These are phyloP conservation scores for Eolophus roseicapilla DNA, from an alignment of 2,113 vertebrate species.

Conservation along the genomic window DNA sequence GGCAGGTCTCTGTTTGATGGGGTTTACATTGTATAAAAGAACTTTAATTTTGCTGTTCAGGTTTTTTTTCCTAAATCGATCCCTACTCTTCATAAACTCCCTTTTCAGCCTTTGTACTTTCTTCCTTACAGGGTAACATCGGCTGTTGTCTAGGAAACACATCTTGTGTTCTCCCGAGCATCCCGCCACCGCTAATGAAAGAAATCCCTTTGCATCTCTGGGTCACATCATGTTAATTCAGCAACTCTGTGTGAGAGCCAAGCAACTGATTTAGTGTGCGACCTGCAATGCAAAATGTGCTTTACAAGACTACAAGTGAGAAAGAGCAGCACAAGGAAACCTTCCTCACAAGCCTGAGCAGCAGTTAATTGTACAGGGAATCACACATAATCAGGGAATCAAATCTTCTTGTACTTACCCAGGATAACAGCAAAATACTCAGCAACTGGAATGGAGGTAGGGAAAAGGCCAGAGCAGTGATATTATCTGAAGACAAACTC, in stretches of 20 bases:
- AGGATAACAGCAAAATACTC: not conserved
- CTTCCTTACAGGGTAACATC: not conserved
- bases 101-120: slow-evolving; percentile 2
- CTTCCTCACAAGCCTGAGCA: not conserved
- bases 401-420: not conserved
- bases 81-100: not conserved
- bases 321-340: not conserved
- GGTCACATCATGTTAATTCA: slow-evolving; percentile 32
- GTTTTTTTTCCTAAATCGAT: not conserved
- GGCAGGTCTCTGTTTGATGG: not conserved
- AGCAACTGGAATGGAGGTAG: not conserved
- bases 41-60: not conserved
- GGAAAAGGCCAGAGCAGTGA: not conserved
- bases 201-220: slow-evolving; percentile 53
- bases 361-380: not conserved
- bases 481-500: not conserved
- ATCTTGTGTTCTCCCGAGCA: not conserved
- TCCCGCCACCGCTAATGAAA: not conserved
- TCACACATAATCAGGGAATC: not conserved
- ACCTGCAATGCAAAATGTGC: not conserved
- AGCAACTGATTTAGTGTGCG: not conserved
- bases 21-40: not conserved
- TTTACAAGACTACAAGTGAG: not conserved
- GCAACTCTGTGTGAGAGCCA: not conserved
- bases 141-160: slow-evolving; percentile 56